Evolutionary conservation across 2,797 vertebrate species (phyloP), one percentile per base, ranked within the genome.

Genomic region (Tokudaia muenninki): DNA sequence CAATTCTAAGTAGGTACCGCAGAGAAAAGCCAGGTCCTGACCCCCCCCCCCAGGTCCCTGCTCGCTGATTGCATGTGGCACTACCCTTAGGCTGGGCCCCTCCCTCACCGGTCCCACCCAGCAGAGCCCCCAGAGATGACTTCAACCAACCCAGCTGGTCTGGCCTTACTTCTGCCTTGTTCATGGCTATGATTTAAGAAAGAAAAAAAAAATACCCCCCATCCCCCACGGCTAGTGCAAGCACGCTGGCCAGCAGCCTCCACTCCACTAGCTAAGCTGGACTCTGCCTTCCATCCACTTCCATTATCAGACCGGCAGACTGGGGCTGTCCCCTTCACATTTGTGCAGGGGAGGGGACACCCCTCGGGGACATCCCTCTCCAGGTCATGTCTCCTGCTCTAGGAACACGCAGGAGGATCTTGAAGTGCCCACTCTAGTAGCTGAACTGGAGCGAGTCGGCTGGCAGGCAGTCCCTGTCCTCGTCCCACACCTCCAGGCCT

Each of bases 361-460:
- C 94, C 37, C 12, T 86, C 31, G 82, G 97, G 95, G 94, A 95
- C 95, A 90, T 67, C 91, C 91, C 91, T 55, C 89, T 96, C 74
- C 87, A 96, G 96, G 91, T 93, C 95, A 13, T 61, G 87, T 98
- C 97, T 97, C 96, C 97, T 70, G 87, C 93, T 89, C 92, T 94
- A 94, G 97, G 75, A 95, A 95, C 94, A 96, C 96, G 88, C 94
- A 97, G 97, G 97, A 97, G 98, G 96, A 95, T 95, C 95, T 84
- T 87, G 96, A 98, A 97, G 97, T 97, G 97, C 97, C 97, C 97
- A 91, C 91, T 95, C 94, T 83, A 95, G 96, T 52, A 88, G 88
- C 95, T 93, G 67, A 86, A 26, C 82, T 88, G 97, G 88, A 97
- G 91, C 91, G 93, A 94, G 77, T 94, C 82, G 94, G 97, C 95